phyloP scores from a whole-genome alignment of 2,888 invertebrate genomes.

The Phalera bucephala region DNA sequence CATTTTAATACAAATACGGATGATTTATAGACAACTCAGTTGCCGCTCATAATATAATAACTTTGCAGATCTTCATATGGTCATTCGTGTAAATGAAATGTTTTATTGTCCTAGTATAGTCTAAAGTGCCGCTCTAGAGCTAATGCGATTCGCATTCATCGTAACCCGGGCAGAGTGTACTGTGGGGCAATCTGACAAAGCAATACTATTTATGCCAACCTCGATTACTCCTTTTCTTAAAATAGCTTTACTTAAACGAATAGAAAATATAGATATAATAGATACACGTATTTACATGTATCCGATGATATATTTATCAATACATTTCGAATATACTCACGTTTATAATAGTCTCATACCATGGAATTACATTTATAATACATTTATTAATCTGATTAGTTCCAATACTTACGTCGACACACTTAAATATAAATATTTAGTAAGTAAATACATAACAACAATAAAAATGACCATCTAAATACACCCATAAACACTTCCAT shows the following conservation, averaged over 20 bases:
- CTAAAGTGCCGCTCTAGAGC: constrained; percentile 68
- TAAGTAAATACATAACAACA: constrained; percentile 73
- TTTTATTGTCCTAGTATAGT: constrained; percentile 80
- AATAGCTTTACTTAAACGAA: constrained; percentile 25
- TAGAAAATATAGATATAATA: constrained; percentile 37
- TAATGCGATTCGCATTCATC: constrained; percentile 43
- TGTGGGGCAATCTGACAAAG: constrained; percentile 36
- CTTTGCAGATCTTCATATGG: constrained; percentile 15
- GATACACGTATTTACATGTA: too few species aligned
- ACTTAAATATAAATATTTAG: constrained; percentile 58
- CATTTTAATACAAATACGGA: too few species aligned
- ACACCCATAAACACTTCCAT: constrained; percentile 54
- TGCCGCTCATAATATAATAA: too few species aligned
- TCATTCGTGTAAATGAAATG: constrained; percentile 57
- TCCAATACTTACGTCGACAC: constrained; percentile 59
- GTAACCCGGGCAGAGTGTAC: constrained; percentile 25
- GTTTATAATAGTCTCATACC: constrained; percentile 37
- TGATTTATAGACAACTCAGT: too few species aligned
- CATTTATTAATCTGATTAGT: constrained; percentile 42
- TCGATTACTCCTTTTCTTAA: constrained; percentile 17
- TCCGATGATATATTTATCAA: constrained; percentile 29
- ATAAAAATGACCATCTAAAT: constrained; percentile 63
- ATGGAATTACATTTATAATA: constrained; percentile 49
- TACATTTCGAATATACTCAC: constrained; percentile 33
- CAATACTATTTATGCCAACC: constrained; percentile 22